These are phyloP conservation scores for Conops quadrifasciatus DNA, from an alignment of 2,888 invertebrate genomes.

Conservation along the genomic window DNA sequence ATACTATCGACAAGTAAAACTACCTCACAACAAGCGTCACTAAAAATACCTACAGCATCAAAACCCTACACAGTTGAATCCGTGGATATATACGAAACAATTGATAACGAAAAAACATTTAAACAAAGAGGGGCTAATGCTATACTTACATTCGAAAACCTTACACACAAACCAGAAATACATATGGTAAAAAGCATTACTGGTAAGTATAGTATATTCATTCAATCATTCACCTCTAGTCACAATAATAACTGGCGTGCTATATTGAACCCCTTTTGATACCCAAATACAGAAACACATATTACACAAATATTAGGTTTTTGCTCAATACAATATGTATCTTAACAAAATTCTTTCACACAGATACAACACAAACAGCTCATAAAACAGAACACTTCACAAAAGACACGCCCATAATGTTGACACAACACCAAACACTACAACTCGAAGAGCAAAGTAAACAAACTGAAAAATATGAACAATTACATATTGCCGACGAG, in stretches of 20 bases:
- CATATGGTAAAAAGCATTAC: conserved; percentile 43
- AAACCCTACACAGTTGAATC: conserved; percentile 32
- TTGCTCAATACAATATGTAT: conserved; percentile 42
- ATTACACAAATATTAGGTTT: conserved; percentile 50
- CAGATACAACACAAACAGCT: conserved; percentile 63
- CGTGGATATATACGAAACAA: conserved; percentile 30
- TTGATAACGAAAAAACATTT: conserved; percentile 20
- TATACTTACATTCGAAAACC: conserved; percentile 26
- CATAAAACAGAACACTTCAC: conserved; percentile 63
- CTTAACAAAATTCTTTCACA: conserved; percentile 54
- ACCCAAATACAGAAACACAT: conserved; percentile 54
- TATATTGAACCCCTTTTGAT: conserved; percentile 52
- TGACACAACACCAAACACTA: conserved; percentile 1
- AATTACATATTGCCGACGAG: no score
- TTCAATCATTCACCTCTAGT: conserved; percentile 39
- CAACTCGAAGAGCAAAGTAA: conserved; percentile 37
- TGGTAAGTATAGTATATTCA: conserved; percentile 55
- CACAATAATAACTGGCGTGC: conserved; percentile 58
- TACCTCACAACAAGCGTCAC: not conserved
- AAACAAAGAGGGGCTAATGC: conserved; percentile 29
- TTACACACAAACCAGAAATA: conserved; percentile 39
- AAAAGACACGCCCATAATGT: conserved; percentile 53
- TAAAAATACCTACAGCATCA: conserved; percentile 15
- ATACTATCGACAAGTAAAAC: conserved; percentile 19
- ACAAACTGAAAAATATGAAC: no score